Percentiles rank a stretch among this genome's conserved stretches.
These are phyloP conservation scores for Pararge aegeria DNA, from an alignment of 1,140 invertebrate species.

Conservation along the genomic window DNA sequence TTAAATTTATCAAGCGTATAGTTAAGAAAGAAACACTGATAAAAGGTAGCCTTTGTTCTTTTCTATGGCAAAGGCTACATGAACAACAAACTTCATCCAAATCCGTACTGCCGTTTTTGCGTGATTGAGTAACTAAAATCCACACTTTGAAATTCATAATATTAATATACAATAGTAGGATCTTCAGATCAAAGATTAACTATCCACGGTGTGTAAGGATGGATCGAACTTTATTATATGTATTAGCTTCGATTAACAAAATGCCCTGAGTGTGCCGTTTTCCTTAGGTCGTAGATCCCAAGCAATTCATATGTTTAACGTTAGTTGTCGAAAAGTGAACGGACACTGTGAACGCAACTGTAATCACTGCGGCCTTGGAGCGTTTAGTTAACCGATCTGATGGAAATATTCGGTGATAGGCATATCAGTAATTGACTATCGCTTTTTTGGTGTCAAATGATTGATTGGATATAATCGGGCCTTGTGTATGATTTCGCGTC, in stretches of 20 bases:
- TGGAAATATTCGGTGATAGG: conserved; percentile 6
- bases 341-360: conserved; percentile 13
- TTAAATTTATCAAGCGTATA: too few relatives aligned
- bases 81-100: too few relatives aligned
- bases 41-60: too few relatives aligned
- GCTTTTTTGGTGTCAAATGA: neutral
- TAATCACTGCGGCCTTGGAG: conserved; percentile 22
- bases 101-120: too few relatives aligned
- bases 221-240: too few relatives aligned
- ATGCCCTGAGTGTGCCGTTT: neutral
- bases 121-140: too few relatives aligned
- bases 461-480: neutral
- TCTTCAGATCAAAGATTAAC: too few relatives aligned
- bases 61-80: too few relatives aligned
- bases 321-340: conserved; percentile 26
- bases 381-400: conserved; percentile 18
- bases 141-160: too few relatives aligned
- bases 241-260: neutral
- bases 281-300: neutral
- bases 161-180: too few relatives aligned
- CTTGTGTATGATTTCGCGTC: neutral
- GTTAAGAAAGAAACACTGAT: too few relatives aligned
- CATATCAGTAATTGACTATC: conserved; percentile 4
- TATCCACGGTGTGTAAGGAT: too few relatives aligned
- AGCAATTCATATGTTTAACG: conserved; percentile 19